phyloP scores from a whole-genome alignment of 2,797 vertebrate species.

The Acipenser transmontanus region DNA sequence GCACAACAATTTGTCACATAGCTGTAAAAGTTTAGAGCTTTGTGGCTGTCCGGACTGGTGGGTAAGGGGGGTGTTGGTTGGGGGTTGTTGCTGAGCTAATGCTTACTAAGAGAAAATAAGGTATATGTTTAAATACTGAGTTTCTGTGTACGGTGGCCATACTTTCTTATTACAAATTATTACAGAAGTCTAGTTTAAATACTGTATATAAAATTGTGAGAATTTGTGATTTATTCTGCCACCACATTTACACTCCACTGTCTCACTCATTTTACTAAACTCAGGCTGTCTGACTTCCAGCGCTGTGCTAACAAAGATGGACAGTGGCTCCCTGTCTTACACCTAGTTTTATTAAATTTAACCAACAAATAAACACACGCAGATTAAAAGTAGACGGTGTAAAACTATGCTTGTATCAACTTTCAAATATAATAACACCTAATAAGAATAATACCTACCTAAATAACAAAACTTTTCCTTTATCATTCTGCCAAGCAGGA shows the following conservation, averaged over 20 bases:
- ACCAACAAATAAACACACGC: slow-evolving; percentile 18
- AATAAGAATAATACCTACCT: not conserved
- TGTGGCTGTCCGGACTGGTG: slow-evolving; percentile 47
- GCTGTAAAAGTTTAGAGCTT: slow-evolving; percentile 66
- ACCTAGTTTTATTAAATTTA: slow-evolving; percentile 3
- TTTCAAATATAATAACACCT: not conserved
- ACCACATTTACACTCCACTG: slow-evolving; percentile 11
- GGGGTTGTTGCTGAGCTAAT: not conserved
- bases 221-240: slow-evolving; percentile 28
- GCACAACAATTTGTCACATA: slow-evolving; percentile 72
- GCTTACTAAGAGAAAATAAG: not conserved
- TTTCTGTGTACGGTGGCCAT: not conserved
- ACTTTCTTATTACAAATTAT: slow-evolving; percentile 9
- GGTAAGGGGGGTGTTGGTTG: slow-evolving; percentile 8
- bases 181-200: not conserved
- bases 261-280: slow-evolving; percentile 5
- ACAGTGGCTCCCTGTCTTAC: slow-evolving; percentile 1
- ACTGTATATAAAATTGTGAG: slow-evolving; percentile 21
- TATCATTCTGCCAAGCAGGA: not conserved
- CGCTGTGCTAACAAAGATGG: not conserved
- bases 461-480: not conserved
- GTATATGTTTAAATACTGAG: not conserved
- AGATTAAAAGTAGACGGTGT: slow-evolving; percentile 24
- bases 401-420: slow-evolving; percentile 6
- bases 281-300: slow-evolving; percentile 1